Evolutionary conservation across 2,113 vertebrate genomes (phyloP).

Genomic region (Scophthalmus maximus): DNA sequence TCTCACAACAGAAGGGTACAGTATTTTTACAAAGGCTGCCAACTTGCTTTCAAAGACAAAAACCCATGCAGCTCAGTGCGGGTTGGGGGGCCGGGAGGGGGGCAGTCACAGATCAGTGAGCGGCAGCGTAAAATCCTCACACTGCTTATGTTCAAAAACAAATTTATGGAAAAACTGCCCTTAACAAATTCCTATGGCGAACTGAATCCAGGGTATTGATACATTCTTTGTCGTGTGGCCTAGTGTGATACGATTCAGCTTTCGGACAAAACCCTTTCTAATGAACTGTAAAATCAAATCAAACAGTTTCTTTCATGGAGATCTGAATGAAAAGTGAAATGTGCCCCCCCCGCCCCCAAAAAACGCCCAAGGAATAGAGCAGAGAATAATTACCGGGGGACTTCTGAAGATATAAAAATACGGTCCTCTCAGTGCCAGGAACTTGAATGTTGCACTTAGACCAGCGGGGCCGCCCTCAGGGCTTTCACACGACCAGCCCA

Average conservation of each 20-base stretch:
- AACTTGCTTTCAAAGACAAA: conserved; percentile 11
- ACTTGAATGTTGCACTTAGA: conserved; percentile 84
- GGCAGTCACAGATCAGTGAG: conserved; percentile 17
- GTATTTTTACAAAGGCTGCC: conserved; percentile 17
- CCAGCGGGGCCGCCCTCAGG: conserved; percentile 79
- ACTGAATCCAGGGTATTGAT: background rate
- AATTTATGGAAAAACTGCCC: background rate
- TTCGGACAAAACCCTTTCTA: background rate
- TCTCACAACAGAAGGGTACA: conserved; percentile 14
- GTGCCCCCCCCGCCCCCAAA: no score
- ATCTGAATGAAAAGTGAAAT: background rate
- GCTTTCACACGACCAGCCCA: conserved; percentile 92
- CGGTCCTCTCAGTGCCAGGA: conserved; percentile 91
- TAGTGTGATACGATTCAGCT: background rate
- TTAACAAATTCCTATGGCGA: background rate
- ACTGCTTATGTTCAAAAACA: background rate
- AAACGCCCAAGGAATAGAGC: background rate
- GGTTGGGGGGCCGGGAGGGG: background rate
- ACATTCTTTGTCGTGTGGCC: background rate
- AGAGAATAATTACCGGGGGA: conserved; percentile 87
- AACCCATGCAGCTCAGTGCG: background rate
- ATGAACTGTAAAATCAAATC: background rate
- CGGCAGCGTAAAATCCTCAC: conserved; percentile 22
- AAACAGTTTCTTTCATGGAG: background rate
- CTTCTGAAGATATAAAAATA: conserved; percentile 88